A percentile compares a stretch with the other conserved stretches of the same genome.
Evolutionary conservation across 2,797 vertebrate genomes (phyloP).

Genomic region (Chiroxiphia lanceolata): DNA sequence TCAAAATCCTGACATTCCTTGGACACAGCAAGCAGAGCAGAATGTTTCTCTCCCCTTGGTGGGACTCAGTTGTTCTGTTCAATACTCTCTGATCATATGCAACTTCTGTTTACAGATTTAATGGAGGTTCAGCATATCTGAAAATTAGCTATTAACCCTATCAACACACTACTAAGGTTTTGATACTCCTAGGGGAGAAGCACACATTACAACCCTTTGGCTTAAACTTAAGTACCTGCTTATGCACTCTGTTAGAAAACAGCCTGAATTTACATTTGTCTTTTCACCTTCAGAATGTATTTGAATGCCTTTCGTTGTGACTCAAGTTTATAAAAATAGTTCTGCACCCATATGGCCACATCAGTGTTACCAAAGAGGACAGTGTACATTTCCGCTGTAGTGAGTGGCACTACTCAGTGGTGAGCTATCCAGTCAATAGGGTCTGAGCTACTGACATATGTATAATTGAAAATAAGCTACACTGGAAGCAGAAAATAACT

Average conservation of each 20-base stretch:
- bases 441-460: background rate
- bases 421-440: background rate
- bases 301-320: background rate
- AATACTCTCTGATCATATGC: background rate
- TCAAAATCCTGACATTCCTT: background rate
- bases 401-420: background rate
- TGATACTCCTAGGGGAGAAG: background rate
- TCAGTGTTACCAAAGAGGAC: background rate
- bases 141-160: background rate
- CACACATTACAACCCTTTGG: background rate
- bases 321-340: background rate
- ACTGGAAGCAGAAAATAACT: background rate
- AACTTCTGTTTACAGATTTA: background rate
- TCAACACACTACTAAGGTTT: background rate
- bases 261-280: background rate
- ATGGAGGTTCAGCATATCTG: background rate
- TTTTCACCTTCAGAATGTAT: background rate
- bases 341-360: background rate
- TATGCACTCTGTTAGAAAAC: background rate
- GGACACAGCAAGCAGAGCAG: background rate
- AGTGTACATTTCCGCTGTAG: accelerated
- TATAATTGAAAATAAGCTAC: background rate
- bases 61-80: background rate
- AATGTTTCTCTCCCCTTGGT: background rate
- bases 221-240: background rate